Evolutionary conservation across 2,113 vertebrate genomes (phyloP).

Genomic region (Hoplias malabaricus): DNA sequence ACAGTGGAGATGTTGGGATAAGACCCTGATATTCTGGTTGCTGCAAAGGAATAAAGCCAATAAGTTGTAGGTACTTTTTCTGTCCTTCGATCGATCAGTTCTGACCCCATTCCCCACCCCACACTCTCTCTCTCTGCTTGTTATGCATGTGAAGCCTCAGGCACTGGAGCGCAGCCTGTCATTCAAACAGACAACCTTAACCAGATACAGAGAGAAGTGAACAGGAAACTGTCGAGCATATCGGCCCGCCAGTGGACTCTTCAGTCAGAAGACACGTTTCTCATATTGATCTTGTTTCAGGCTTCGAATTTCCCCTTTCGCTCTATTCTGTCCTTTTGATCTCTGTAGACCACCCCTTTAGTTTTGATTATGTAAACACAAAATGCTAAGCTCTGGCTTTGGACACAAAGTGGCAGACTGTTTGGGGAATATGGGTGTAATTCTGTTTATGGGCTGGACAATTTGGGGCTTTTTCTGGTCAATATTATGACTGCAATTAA

Average conservation of each 20-base stretch:
- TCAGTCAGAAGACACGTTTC: slow-evolving; percentile 22
- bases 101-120: not conserved
- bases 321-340: not conserved
- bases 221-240: slow-evolving; percentile 42
- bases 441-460: slow-evolving; percentile 14
- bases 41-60: slow-evolving; percentile 24
- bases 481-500: no score
- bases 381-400: not conserved
- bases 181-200: slow-evolving; percentile 32
- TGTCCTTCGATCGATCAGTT: slow-evolving; percentile 12
- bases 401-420: not conserved
- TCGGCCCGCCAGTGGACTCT: slow-evolving; percentile 28
- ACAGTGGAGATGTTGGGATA: slow-evolving; percentile 21
- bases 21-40: not conserved
- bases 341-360: slow-evolving; percentile 5
- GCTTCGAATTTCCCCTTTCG: slow-evolving; percentile 29
- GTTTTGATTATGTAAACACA: slow-evolving; percentile 33
- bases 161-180: slow-evolving; percentile 9
- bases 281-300: slow-evolving; percentile 25
- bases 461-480: no score
- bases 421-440: not conserved
- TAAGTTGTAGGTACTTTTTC: slow-evolving; percentile 2
- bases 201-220: slow-evolving; percentile 21
- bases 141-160: slow-evolving; percentile 7
- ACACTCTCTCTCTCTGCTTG: not conserved